Base-by-base conservation (phyloP, 2,113 vertebrate genomes). In the Tyrannus savana region DNA sequence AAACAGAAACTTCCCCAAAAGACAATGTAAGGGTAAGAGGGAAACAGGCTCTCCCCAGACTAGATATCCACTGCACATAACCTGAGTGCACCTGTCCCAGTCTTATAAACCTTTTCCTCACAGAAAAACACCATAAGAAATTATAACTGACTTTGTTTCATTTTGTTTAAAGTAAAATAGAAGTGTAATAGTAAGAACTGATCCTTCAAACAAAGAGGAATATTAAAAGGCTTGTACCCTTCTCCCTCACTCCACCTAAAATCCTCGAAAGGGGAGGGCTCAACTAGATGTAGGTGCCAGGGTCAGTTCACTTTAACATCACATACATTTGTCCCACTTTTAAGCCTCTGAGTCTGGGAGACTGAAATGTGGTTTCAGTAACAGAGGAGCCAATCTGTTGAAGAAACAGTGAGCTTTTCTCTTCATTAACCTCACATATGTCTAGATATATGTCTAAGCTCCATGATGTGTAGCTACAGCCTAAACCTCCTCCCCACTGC, bases 1-100 rank as follows among this genome's bases (percentile, higher is more conserved):
- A 77, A 52, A 35, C 80, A 96, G 66, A 85, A 91, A 37, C 17
- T 90, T 93, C 67, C 86, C 33, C 73, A 89, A 52, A 8, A 63
- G 71, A 75, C 33, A 76, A 53, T 1, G 4, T 79, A 12, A 27
- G 23, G 44, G 11, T 1, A 5, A 91, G 63, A 87, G 27, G 27
- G 33, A 66, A 56, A 25, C 2, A 1, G 35, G 11, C 15, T 89
- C 14, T 75, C 27, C 11, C 25, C 42, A 74, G 30, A 9, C 4
- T 5, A 2, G 2, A 3, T 27, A 66, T 46, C 17, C 6, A 58
- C 28, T 18, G 60, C 52, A 73, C 19, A 22, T 31, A 89, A 33
- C 27, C 28, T 63, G 19, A 60, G 44, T 18, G 12, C 33, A 17
- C 41, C 37, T 17, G 5, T n/a, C 22, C 30, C n/a, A 47, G 12